Evolutionary conservation across 30 jellyfish, hydroid and myxozoan genomes (phyloP).

Genomic region (Chrysaora quinquecirrha): DNA sequence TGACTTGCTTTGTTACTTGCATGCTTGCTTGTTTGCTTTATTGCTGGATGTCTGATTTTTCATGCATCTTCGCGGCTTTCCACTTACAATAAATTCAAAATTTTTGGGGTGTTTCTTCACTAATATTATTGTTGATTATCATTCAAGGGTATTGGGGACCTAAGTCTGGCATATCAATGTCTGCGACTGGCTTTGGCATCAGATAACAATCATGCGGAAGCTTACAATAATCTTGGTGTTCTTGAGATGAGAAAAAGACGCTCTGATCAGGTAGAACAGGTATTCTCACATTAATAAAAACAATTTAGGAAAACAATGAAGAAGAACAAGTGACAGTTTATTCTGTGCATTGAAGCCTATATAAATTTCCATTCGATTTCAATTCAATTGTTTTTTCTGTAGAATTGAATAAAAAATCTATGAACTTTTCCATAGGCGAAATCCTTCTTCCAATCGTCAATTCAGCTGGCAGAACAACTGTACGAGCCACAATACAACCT

Average conservation of each 20-base stretch:
- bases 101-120: too few species aligned
- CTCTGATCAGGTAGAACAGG: constrained; percentile 90
- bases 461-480: constrained; percentile 70
- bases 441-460: constrained; percentile 88
- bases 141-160: constrained; percentile 87
- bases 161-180: constrained; percentile 89
- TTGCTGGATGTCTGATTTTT: too few species aligned
- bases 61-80: too few species aligned
- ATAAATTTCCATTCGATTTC: too few species aligned
- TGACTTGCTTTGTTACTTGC: neutral
- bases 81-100: too few species aligned
- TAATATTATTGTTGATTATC: too few species aligned
- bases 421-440: constrained; percentile 86
- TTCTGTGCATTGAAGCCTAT: too few species aligned
- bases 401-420: too few species aligned
- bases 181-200: constrained; percentile 87
- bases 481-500: constrained; percentile 96
- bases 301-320: neutral
- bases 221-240: constrained; percentile 96
- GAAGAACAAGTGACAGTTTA: too few species aligned
- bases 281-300: constrained; percentile 18
- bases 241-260: constrained; percentile 79
- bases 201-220: constrained; percentile 96
- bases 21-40: neutral
- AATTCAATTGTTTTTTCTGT: too few species aligned